These are phyloP conservation scores for Lates calcarifer DNA, from an alignment of 2,113 vertebrate genomes.

Conservation along the genomic window DNA sequence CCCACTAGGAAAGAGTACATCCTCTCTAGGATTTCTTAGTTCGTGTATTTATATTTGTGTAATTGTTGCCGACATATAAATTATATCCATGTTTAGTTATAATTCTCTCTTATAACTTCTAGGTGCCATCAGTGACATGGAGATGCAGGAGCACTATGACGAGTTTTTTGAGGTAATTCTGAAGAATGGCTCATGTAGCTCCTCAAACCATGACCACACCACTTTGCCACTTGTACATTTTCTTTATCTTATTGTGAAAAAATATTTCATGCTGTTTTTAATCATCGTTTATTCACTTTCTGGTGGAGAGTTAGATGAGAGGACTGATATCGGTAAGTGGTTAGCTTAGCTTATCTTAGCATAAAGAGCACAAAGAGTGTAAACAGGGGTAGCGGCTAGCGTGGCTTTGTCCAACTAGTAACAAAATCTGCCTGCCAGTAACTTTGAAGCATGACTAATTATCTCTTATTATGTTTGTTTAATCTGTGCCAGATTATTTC, in stretches of 20 bases:
- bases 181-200: not conserved
- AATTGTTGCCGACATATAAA: not conserved
- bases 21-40: not conserved
- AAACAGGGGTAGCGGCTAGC: too few species aligned
- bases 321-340: too few species aligned
- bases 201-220: not conserved
- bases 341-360: too few species aligned
- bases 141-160: slow-evolving; percentile 99
- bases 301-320: too few species aligned
- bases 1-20: not conserved
- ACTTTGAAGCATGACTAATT: too few species aligned
- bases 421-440: too few species aligned
- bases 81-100: not conserved
- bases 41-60: not conserved
- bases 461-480: too few species aligned
- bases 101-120: slow-evolving; percentile 11
- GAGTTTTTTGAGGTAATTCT: slow-evolving; percentile 95
- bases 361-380: too few species aligned
- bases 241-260: not conserved
- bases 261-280: too few species aligned
- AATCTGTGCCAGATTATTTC: too few species aligned
- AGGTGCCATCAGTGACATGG: slow-evolving; percentile 98
- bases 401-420: too few species aligned
- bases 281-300: too few species aligned
- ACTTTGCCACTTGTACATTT: not conserved